phyloP scores from a whole-genome alignment of 2,888 invertebrate genomes.

The Hydrotaea diabolus region DNA sequence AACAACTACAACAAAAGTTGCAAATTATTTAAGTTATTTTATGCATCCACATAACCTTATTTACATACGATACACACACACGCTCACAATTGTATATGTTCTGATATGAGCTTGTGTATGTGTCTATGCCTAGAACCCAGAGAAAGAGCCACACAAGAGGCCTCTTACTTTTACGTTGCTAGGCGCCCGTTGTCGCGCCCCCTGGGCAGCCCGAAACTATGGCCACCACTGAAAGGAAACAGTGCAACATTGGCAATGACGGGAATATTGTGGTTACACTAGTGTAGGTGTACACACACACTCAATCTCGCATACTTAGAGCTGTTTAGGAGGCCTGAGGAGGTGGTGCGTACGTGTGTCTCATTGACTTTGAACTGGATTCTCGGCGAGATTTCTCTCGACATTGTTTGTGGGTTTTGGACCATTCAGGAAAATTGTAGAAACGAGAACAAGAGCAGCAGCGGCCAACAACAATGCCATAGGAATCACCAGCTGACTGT shows the following conservation, averaged over 20 bases:
- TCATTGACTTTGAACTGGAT: constrained; percentile 49
- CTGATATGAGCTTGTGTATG: background rate
- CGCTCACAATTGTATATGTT: background rate
- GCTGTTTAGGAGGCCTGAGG: background rate
- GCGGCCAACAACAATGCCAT: background rate
- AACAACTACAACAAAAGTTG: background rate
- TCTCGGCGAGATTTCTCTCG: constrained; percentile 27
- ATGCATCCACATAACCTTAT: constrained; percentile 42
- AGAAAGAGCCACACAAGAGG: constrained; percentile 13
- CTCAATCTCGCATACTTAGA: background rate
- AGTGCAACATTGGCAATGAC: constrained; percentile 16
- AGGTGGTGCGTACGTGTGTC: background rate
- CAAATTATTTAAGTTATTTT: constrained; percentile 32
- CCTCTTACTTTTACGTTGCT: constrained; percentile 26
- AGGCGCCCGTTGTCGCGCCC: background rate
- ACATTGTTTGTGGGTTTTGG: constrained; percentile 11
- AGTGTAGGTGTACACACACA: too few relatives aligned
- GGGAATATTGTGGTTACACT: background rate
- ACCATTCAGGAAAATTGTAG: constrained; percentile 18
- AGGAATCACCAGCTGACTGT: constrained; percentile 37
- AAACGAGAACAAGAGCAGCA: background rate
- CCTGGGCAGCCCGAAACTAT: background rate
- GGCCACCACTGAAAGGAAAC: constrained; percentile 1
- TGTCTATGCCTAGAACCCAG: background rate
- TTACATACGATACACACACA: constrained; percentile 32